phyloP scores from a whole-genome alignment of 2,888 invertebrate species.

The Halocaridina rubra region DNA sequence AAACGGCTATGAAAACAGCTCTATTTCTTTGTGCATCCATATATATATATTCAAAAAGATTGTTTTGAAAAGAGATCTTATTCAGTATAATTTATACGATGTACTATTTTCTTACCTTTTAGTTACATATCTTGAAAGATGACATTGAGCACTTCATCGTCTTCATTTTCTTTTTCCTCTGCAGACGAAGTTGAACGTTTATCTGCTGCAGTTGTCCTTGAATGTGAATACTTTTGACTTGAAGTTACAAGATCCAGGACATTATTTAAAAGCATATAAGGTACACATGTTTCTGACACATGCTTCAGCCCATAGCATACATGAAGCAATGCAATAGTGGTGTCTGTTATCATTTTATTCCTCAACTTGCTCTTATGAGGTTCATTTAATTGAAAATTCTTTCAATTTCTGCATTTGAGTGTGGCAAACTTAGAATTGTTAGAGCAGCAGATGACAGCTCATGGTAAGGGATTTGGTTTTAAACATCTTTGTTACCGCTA shows the following conservation, averaged over 20 bases:
- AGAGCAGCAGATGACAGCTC: conserved; percentile 2
- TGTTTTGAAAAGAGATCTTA: not conserved
- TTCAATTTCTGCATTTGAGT: not conserved
- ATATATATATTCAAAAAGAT: not conserved
- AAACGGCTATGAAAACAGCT: not conserved
- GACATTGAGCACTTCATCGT: not conserved
- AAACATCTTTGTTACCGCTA: not conserved
- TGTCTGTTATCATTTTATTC: not conserved
- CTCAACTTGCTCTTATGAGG: not conserved
- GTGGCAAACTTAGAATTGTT: not conserved
- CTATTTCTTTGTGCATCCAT: not conserved
- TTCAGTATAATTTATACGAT: not conserved
- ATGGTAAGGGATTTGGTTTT: not conserved
- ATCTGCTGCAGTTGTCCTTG: no score
- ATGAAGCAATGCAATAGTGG: not conserved
- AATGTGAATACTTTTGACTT: not conserved
- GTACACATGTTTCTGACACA: not conserved
- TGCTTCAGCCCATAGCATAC: not conserved
- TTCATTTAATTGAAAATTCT: not conserved
- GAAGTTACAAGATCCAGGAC: not conserved
- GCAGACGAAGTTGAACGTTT: not conserved
- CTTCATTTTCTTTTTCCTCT: no score
- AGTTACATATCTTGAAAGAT: not conserved
- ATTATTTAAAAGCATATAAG: not conserved
- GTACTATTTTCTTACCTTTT: not conserved